These are phyloP conservation scores for Lasioglossum malachurum DNA, from an alignment of 2,888 invertebrate genomes.

Conservation along the genomic window DNA sequence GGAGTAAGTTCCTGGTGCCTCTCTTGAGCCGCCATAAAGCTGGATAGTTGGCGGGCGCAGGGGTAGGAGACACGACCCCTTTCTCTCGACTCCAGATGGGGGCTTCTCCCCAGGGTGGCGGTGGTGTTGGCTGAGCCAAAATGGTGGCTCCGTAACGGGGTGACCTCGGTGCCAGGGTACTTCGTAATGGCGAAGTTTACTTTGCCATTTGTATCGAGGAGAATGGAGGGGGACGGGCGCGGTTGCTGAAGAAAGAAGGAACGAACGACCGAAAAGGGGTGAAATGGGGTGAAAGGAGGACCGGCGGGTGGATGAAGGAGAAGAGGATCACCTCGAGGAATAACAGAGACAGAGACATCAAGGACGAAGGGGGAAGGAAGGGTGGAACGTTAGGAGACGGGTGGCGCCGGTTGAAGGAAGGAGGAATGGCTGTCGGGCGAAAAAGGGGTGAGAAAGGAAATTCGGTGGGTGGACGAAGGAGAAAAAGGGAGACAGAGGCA, in stretches of 20 bases:
- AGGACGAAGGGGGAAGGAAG: background rate
- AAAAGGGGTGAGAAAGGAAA: background rate
- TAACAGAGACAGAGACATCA: conserved; percentile 28
- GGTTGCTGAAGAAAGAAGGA: conserved; percentile 40
- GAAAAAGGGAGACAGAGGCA: background rate
- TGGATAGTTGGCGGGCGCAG: conserved; percentile 53
- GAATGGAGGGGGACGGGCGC: conserved; percentile 34
- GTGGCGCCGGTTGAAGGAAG: background rate
- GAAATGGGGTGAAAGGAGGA: background rate
- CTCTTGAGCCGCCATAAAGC: conserved; percentile 69
- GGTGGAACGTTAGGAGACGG: background rate
- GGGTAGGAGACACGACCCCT: conserved; percentile 30
- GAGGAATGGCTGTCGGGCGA: conserved; percentile 17
- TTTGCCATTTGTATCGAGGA: conserved; percentile 83
- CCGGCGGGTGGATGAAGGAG: background rate
- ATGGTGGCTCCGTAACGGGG: conserved; percentile 70
- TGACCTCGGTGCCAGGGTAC: conserved; percentile 73
- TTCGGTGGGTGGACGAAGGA: background rate
- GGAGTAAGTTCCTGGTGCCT: conserved; percentile 71
- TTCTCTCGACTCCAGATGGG: conserved; percentile 67
- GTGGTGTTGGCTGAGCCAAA: conserved; percentile 68
- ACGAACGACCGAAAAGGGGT: background rate
- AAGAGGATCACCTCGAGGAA: background rate
- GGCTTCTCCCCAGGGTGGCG: conserved; percentile 66
- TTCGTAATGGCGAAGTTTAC: conserved; percentile 84